Conservation (phyloP, 2,113 vertebrate genomes). For the Phrynosoma blainvillii region DNA sequence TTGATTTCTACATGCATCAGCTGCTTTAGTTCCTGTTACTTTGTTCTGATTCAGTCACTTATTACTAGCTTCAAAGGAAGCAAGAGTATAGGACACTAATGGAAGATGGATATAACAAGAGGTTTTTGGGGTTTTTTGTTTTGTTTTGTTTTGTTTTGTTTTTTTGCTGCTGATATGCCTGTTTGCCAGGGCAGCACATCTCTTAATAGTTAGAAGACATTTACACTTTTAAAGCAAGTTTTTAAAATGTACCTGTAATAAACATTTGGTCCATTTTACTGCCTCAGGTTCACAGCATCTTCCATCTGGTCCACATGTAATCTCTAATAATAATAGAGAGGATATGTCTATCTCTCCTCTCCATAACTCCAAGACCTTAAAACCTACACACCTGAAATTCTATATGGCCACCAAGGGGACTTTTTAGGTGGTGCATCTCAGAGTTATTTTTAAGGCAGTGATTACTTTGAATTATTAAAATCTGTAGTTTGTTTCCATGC, state of each 20-base stretch:
- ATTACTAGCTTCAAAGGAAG: slow-evolving; percentile 1
- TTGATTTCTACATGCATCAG: background rate
- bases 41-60: background rate
- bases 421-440: no score
- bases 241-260: background rate
- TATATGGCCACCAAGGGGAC: no score
- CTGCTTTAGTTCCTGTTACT: background rate
- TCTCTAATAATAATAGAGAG: no score
- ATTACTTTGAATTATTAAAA: no score
- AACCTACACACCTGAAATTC: background rate
- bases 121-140: no score
- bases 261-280: background rate
- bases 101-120: background rate
- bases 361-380: no score
- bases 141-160: background rate
- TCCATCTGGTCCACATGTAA: background rate
- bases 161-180: background rate
- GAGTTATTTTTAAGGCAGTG: no score
- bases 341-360: no score
- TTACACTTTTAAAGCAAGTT: background rate
- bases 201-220: background rate
- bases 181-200: background rate
- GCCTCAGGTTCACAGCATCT: background rate
- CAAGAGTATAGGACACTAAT: background rate
- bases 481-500: no score